Evolutionary conservation across 2,113 vertebrate genomes (phyloP), one percentile per base, ranked within the genome.

Genomic region (Seriola dumerili): DNA sequence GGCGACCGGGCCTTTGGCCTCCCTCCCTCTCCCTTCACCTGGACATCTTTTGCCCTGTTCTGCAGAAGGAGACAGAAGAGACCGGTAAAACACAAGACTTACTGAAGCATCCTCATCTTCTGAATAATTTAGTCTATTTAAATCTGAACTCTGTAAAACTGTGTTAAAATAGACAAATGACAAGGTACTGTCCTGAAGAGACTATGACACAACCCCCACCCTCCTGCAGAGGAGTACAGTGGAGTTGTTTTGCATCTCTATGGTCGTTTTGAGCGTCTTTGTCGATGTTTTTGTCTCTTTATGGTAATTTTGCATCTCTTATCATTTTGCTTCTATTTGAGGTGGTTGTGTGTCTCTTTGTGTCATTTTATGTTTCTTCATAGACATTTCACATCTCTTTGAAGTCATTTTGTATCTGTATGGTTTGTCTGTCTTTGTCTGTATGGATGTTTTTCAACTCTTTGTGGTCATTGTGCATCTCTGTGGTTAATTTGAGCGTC

Each of bases 1-100:
- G 98, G 97, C 71, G 93, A 94, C 77, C 95, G 96, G 34, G 93
- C 91, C 93, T 96, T 97, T 34, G 96, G 44, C 57, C 72, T 95
- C 72, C 92, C 86, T 2, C 84, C 91, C 16, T 96, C 94, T 54
- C 85, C 91, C 92, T 94, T 97, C 81, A 84, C 79, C 86, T 93
- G 96, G 38, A 91, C 85, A 58, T 95, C 89, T 34, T 78, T 81
- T 3, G 63, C 69, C 55, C 61, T 72, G 19, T 66, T 89, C 82
- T 94, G 54, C 40, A 87, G 11, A 78, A 42, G 29, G 5, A 32
- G 9, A 67, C n/a, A 16, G 1, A 68, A n/a, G n/a, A n/a, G n/a
- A 36, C 38, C 59, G 21, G 13, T 54, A 46, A 58, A 61, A 42
- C 32, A 5, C 40, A 32, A 16, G 1, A 50, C 25, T 19, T 17